Percentiles rank a stretch among this genome's conserved stretches.
Conservation (phyloP, 2,888 invertebrate genomes). For the Spialia ferax region DNA sequence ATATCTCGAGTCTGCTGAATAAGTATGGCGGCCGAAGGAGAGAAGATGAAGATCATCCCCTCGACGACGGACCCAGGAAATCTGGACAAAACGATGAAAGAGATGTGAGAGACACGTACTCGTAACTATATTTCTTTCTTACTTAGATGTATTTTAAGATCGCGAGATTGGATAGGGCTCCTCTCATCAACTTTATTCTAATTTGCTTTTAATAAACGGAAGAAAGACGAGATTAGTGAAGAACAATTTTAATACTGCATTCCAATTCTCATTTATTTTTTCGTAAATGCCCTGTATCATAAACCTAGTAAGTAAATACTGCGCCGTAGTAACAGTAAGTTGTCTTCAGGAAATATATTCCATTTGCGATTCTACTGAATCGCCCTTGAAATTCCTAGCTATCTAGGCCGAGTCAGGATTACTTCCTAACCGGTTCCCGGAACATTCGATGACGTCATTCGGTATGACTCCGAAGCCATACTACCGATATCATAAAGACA, state of each 20-base stretch:
- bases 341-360: background rate
- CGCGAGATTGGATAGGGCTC: no score
- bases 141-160: no score
- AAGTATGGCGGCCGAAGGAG: conserved; percentile 89
- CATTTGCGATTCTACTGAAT: background rate
- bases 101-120: no score
- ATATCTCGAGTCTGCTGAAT: conserved; percentile 89
- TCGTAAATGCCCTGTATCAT: no score
- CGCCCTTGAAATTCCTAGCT: background rate
- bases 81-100: conserved; percentile 61
- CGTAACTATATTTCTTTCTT: background rate
- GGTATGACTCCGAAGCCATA: background rate
- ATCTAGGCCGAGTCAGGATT: conserved; percentile 1
- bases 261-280: no score
- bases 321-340: background rate
- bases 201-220: no score
- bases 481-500: background rate
- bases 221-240: no score
- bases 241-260: no score
- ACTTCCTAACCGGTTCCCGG: background rate
- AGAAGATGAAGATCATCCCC: conserved; percentile 90
- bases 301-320: no score
- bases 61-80: conserved; percentile 90
- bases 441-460: background rate
- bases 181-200: no score